Base-by-base conservation (phyloP, 2,888 invertebrate species). In the Eupelmus urozonus region DNA sequence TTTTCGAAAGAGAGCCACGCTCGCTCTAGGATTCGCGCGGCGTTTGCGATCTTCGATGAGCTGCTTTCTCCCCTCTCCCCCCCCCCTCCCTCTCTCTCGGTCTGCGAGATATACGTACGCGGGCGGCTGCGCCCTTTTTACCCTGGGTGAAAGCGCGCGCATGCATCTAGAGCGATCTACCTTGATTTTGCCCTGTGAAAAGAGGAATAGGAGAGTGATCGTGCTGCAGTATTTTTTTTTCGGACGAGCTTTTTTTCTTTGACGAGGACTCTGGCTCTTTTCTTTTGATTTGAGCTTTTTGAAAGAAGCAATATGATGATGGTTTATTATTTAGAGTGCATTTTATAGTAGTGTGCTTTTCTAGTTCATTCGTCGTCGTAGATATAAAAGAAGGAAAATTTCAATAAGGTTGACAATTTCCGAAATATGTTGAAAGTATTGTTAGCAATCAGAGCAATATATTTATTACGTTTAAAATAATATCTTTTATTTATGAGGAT, bases 141-240 rank as follows among this genome's bases (percentile, higher is more conserved):
- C 63, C 11, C 16, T 5, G n/a, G n/a, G n/a, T n/a, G 71, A 11
- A 20, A 29, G 57, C 67, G 67, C 49, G 57, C 67, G 67, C 49
- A 29, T 27, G 40, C 69, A 60, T 25, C 40, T 71, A 71, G 49
- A 57, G 29, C 60, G 70, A 62, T 72, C 60, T 27, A 60, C 60
- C 70, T 73, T 73, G 73, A 57, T 63, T 65, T 73, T 16, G 18
- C 45, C 27, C 73, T 29, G 63, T 57, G 63, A 73, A 73, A 73
- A 65, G 55, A 65, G 23, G 42, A 57, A 55, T 72, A 49, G 59
- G 18, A 20, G 45, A 49, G 27, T 34, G 27, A 11, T 25, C 16
- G 20, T 20, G 7, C 20, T 62, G 11, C 20, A 16, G 16, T 62
- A 34, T 51, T 53, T 67, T 25, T 40, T 11, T 60, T 18, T 60